Percentiles rank a stretch among this genome's conserved stretches.
These are phyloP conservation scores for Trinectes maculatus DNA, from an alignment of 2,113 vertebrate genomes.

Conservation along the genomic window DNA sequence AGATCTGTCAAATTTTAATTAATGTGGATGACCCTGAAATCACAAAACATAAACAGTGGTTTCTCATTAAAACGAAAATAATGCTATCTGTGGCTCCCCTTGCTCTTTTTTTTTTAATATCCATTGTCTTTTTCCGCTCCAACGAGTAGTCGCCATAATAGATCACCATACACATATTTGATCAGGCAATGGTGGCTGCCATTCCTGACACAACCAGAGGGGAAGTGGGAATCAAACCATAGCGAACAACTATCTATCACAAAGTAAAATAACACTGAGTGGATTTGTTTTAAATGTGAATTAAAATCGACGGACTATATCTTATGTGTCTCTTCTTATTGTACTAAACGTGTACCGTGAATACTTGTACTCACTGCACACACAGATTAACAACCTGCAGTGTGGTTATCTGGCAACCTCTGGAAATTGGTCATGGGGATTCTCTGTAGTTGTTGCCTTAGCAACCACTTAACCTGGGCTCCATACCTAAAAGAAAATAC, in stretches of 20 bases:
- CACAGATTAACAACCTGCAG: too few relatives aligned
- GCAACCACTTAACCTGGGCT: background rate
- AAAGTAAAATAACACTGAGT: background rate
- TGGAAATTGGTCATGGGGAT: too few relatives aligned
- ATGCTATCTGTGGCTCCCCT: conserved; percentile 18
- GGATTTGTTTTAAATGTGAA: background rate
- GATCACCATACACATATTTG: background rate
- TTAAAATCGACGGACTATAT: background rate
- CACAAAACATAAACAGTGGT: conserved; percentile 72
- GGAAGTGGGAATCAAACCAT: background rate
- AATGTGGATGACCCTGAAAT: conserved; percentile 67
- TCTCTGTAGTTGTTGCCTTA: background rate
- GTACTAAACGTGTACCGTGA: background rate
- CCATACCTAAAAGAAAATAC: too few relatives aligned
- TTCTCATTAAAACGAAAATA: conserved; percentile 60
- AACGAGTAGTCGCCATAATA: background rate
- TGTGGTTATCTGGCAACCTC: too few relatives aligned
- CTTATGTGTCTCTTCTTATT: background rate
- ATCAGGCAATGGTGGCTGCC: background rate
- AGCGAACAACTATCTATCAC: background rate
- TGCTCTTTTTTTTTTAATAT: background rate
- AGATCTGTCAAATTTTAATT: conserved; percentile 75
- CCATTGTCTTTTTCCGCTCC: background rate
- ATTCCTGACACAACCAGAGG: background rate
- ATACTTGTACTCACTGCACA: background rate